Base-by-base conservation (phyloP, 2,113 vertebrate species). In the Athene cunicularia region DNA sequence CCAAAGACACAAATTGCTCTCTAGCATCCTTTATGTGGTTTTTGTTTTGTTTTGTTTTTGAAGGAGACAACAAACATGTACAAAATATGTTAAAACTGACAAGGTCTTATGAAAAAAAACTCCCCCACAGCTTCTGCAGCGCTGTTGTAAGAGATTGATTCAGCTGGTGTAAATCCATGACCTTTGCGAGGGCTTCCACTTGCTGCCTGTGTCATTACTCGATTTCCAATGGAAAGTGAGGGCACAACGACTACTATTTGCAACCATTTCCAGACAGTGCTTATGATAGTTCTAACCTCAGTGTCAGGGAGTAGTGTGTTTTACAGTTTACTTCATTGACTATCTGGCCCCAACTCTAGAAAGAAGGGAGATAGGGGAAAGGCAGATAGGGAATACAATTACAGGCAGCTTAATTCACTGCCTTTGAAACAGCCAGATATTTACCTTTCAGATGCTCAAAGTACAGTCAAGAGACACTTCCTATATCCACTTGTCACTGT, bases 221-320 rank as follows among this genome's bases (percentile, higher is more conserved):
- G n/a, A 93, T 96, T 96, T 95, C 93, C 89, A 95, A 90, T 95
- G 95, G 93, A 96, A 96, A 94, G 62, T 39, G 71, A 89, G 86
- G 64, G 43, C 86, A 94, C 5, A 50, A 80, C 80, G 84, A 94
- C 77, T 85, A 45, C 80, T 91, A 75, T 94, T 81, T 96, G 70
- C 56, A 75, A 87, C 60, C 84, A 67, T 77, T 96, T 94, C 87
- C 89, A 94, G 84, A 68, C 87, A 82, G 43, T 95, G 66, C 80
- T 94, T 75, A 39, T 94, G 95, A 93, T 87, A 74, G 86, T 56
- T 89, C 84, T 95, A 43, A 95, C 89, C 89, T 68, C 0, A 0
- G 64, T 91, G 91, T 96, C 89, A 87, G 47, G 27, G 68, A 72
- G 66, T 72, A 67, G 52, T 68, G 60, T 93, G 73, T 81, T 96